A percentile compares a stretch with the other conserved stretches of the same genome.
Conservation (phyloP, 92 coral and sea anemone species). For the Porites rus region DNA sequence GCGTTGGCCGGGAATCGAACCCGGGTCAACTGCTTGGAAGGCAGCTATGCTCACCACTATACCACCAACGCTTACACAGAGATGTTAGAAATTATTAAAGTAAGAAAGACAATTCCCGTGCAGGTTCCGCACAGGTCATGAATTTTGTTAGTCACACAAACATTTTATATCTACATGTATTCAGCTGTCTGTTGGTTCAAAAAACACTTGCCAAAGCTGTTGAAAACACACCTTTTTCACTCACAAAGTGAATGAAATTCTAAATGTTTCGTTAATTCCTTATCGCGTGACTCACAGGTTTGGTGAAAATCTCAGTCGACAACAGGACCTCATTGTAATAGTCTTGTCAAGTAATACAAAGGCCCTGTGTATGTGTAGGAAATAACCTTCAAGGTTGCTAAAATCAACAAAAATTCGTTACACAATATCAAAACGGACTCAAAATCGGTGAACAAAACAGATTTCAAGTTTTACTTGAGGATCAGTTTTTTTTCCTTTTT, state of each 20-base stretch:
- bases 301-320: background rate
- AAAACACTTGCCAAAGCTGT: too few species aligned
- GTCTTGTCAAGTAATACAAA: background rate
- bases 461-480: too few species aligned
- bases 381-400: background rate
- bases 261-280: background rate
- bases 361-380: background rate
- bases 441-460: too few species aligned
- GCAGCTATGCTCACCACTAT: slow-evolving; percentile 95
- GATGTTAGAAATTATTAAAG: rapidly evolving
- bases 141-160: background rate
- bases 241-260: background rate
- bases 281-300: slow-evolving; percentile 21
- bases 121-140: background rate
- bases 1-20: slow-evolving; percentile 96
- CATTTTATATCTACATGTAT: too few species aligned
- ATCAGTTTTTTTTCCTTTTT: too few species aligned
- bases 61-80: slow-evolving; percentile 75
- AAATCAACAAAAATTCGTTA: background rate
- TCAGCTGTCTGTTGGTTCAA: too few species aligned
- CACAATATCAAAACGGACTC: too few species aligned
- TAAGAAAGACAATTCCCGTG: background rate
- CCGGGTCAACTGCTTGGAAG: slow-evolving; percentile 96
- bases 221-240: background rate
- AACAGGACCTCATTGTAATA: slow-evolving; percentile 11